Conservation (phyloP, 2,888 invertebrate genomes). For the Oscheius sp. region DNA sequence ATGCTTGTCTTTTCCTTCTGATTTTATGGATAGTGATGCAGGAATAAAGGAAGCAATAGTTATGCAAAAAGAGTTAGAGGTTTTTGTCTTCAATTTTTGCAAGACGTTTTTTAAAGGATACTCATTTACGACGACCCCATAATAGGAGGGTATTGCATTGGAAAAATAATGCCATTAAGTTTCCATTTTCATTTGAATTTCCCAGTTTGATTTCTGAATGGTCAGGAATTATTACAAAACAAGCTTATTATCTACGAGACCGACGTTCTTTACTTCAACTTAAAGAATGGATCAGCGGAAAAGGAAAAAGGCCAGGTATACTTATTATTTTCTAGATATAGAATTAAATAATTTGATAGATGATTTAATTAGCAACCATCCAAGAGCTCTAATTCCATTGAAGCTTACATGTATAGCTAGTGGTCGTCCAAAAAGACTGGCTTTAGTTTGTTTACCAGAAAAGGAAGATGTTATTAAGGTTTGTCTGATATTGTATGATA, state of each 20-base stretch:
- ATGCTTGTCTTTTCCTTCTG: slow-evolving; percentile 47
- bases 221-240: slow-evolving; percentile 20
- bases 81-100: background rate
- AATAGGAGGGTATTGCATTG: slow-evolving; percentile 56
- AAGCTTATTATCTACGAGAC: slow-evolving; percentile 35
- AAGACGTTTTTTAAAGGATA: slow-evolving; percentile 19
- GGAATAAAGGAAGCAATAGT: slow-evolving; percentile 34
- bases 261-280: slow-evolving; percentile 19
- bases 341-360: background rate
- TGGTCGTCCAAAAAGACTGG: slow-evolving; percentile 47
- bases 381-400: slow-evolving; percentile 37
- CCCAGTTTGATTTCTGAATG: slow-evolving; percentile 45
- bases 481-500: background rate
- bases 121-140: slow-evolving; percentile 42
- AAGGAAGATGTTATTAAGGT: slow-evolving; percentile 26
- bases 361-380: slow-evolving; percentile 4
- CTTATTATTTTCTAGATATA: too few species aligned
- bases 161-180: slow-evolving; percentile 48
- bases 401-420: slow-evolving; percentile 38
- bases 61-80: slow-evolving; percentile 39
- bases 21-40: slow-evolving; percentile 48
- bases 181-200: slow-evolving; percentile 54
- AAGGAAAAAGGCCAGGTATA: slow-evolving; percentile 13
- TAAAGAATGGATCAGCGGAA: slow-evolving; percentile 27
- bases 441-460: slow-evolving; percentile 41